Evolutionary conservation across 64 coral and sea anemone species (phyloP).

Genomic region (Dendronephthya gigantea): DNA sequence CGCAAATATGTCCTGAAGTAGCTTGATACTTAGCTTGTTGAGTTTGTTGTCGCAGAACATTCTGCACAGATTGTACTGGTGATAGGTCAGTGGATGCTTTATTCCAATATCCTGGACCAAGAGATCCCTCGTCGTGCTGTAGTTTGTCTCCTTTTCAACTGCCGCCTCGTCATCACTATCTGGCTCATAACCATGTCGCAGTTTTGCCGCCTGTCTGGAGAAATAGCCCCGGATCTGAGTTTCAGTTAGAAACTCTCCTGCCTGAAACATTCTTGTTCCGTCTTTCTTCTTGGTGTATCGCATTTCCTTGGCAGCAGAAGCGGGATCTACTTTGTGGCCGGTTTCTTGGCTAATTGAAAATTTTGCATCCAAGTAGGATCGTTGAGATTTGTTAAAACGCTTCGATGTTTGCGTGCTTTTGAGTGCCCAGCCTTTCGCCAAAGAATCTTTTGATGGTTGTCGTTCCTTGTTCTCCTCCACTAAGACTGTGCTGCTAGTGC

Average conservation of each 20-base stretch:
- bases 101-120: neutral
- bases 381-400: neutral
- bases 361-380: neutral
- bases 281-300: neutral
- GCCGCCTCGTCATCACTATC: neutral
- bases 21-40: neutral
- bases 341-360: neutral
- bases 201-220: neutral
- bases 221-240: neutral
- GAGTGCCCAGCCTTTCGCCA: neutral
- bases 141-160: neutral
- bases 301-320: neutral
- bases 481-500: neutral
- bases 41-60: neutral
- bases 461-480: neutral
- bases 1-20: slow-evolving; percentile 1
- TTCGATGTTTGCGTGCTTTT: neutral
- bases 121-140: neutral
- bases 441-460: neutral
- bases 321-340: slow-evolving; percentile 2
- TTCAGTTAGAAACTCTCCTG: neutral
- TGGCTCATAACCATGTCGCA: slow-evolving; percentile 7
- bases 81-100: neutral
- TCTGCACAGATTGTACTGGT: neutral
- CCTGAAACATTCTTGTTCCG: neutral